Evolutionary conservation across 1,140 invertebrate genomes (phyloP).

Genomic region (Diachasma alloeum): DNA sequence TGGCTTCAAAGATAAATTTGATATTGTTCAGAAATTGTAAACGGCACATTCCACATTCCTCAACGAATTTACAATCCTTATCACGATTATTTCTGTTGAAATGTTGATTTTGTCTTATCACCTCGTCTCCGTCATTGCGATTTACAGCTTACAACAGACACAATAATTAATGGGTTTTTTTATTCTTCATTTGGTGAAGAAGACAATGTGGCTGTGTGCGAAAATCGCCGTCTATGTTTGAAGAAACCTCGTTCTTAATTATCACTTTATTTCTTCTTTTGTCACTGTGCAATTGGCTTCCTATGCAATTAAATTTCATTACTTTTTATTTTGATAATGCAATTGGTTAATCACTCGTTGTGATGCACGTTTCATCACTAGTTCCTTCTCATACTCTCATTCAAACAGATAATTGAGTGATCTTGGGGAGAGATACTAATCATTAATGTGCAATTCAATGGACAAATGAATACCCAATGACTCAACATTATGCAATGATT

Average conservation of each 20-base stretch:
- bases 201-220: background rate
- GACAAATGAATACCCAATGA: background rate
- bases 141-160: background rate
- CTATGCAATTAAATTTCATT: background rate
- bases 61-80: background rate
- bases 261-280: no score
- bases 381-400: background rate
- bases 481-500: background rate
- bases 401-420: background rate
- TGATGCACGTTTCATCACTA: background rate
- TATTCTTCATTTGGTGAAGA: background rate
- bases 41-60: background rate
- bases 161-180: background rate
- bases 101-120: background rate
- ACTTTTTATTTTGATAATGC: background rate
- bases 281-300: background rate
- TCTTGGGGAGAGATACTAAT: background rate
- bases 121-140: background rate
- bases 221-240: background rate
- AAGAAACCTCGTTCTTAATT: background rate
- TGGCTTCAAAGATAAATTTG: constrained; percentile 90
- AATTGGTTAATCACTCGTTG: no score
- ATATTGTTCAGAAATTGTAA: constrained; percentile 89
- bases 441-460: background rate
- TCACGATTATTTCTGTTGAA: no score